Percentiles rank a stretch among this genome's conserved stretches.
phyloP scores from a whole-genome alignment of 1,140 invertebrate species.

The Cydia pomonella region DNA sequence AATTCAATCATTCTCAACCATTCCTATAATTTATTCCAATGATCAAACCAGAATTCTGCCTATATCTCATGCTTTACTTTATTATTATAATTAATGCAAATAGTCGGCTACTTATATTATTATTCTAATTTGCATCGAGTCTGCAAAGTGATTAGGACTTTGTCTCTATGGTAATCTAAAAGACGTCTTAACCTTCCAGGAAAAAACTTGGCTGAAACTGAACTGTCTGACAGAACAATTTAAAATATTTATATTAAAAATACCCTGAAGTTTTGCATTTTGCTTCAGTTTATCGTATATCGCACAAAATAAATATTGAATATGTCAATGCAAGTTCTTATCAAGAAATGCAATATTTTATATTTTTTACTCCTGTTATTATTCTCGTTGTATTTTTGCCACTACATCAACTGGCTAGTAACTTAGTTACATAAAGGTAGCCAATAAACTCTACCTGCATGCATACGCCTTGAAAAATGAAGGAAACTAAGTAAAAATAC shows the following conservation, averaged over 20 bases:
- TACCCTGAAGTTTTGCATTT: not conserved
- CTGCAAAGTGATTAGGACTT: not conserved
- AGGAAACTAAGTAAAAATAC: too few relatives aligned
- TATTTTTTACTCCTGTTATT: too few relatives aligned
- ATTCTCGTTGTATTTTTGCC: too few relatives aligned
- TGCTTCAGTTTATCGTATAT: too few relatives aligned
- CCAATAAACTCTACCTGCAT: too few relatives aligned
- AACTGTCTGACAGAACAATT: not conserved
- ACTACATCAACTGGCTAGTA: too few relatives aligned
- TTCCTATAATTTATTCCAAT: slow-evolving; percentile 6
- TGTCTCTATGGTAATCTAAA: slow-evolving; percentile 10
- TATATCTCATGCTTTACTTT: slow-evolving; percentile 8
- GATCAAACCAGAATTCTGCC: slow-evolving; percentile 8
- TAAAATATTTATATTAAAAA: not conserved
- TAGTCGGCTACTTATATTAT: slow-evolving; percentile 16
- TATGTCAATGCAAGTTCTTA: too few relatives aligned
- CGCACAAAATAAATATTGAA: too few relatives aligned
- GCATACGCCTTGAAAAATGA: too few relatives aligned
- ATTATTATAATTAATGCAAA: slow-evolving; percentile 29
- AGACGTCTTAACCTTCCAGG: not conserved
- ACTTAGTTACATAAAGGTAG: too few relatives aligned
- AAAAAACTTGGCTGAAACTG: not conserved
- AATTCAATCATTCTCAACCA: not conserved
- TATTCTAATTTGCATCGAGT: slow-evolving; percentile 20
- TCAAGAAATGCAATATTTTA: too few relatives aligned